Evolutionary conservation across 1,140 invertebrate species (phyloP), one percentile per base, ranked within the genome.

Genomic region (Lasioglossum baleicum): DNA sequence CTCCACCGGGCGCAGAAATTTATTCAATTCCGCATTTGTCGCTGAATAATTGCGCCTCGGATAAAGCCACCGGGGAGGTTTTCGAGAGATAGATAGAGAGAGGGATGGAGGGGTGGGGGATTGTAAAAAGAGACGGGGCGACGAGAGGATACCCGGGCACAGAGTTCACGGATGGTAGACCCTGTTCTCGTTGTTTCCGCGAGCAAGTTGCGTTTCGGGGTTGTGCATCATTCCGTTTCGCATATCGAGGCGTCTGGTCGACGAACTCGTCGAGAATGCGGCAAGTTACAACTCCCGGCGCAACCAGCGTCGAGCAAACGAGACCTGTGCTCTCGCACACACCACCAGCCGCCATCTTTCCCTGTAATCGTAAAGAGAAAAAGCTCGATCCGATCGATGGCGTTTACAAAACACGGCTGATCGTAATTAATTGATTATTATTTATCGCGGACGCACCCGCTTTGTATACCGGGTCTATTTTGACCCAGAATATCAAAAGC

Each of bases 231-330:
- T 67, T 68, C 60, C 61, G 31, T 69, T 31, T 60, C 53, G 35
- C 72, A 72, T 80, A 72, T 76, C 65, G 75, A 75, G 67, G n/a
- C 60, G 58, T 40, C 53, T 82, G 80, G 68, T 64, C 78, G 75
- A 84, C 81, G 83, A 74, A 82, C 70, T 68, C 66, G 53, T 67
- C 65, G 69, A 63, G 81, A 80, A 84, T 82, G 67, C 68, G 70
- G 71, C 83, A 76, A 82, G 76, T 71, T 60, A 58, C 60, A 42
- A 35, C 63, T 42, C 20, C 35, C 63, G 35, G 15, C 3, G 63
- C 63, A 48, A 48, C 11, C 44, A 35, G 17, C 20, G 60, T 61
- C 60, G 60, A 15, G 63, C 22, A 35, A 42, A 65, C 20, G 63
- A 17, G 22, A 17, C 61, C 15, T 7, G 60, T 5, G 4, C n/a